phyloP scores from a whole-genome alignment of 2,888 invertebrate species.

The Chydorus sphaericus region DNA sequence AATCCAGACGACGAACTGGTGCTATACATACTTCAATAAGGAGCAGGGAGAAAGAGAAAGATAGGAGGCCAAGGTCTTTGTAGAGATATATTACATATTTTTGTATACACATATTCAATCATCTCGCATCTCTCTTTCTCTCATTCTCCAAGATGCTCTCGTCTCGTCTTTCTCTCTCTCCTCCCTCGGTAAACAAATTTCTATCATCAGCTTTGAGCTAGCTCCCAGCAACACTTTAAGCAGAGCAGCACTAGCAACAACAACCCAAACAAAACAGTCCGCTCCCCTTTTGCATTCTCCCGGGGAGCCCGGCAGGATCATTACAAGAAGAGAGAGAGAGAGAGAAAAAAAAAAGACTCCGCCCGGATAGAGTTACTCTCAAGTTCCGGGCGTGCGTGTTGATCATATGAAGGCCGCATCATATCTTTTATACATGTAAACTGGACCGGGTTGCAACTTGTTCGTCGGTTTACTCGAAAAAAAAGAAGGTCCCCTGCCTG shows the following conservation, averaged over 20 bases:
- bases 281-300: too few relatives aligned
- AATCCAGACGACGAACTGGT: too few relatives aligned
- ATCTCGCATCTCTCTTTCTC: slow-evolving; percentile 1
- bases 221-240: not conserved
- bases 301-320: too few relatives aligned
- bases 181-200: slow-evolving; percentile 3
- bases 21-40: too few relatives aligned
- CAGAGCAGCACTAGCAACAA: not conserved
- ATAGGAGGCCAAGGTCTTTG: slow-evolving; percentile 7
- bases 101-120: slow-evolving; percentile 1
- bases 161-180: slow-evolving; percentile 2
- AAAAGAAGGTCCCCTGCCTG: too few relatives aligned
- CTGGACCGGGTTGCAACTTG: too few relatives aligned
- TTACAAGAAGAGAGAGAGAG: not conserved
- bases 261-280: slow-evolving; percentile 6
- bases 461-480: too few relatives aligned
- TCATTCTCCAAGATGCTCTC: not conserved
- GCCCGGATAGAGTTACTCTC: slow-evolving; percentile 2
- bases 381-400: slow-evolving; percentile 1
- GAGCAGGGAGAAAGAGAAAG: not conserved
- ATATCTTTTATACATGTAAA: too few relatives aligned
- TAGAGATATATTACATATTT: slow-evolving; percentile 3
- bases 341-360: not conserved
- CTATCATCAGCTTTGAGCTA: not conserved
- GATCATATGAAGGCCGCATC: not conserved